Evolutionary conservation across 2,888 invertebrate species (phyloP).

Genomic region (Lepidochrysops patricia): DNA sequence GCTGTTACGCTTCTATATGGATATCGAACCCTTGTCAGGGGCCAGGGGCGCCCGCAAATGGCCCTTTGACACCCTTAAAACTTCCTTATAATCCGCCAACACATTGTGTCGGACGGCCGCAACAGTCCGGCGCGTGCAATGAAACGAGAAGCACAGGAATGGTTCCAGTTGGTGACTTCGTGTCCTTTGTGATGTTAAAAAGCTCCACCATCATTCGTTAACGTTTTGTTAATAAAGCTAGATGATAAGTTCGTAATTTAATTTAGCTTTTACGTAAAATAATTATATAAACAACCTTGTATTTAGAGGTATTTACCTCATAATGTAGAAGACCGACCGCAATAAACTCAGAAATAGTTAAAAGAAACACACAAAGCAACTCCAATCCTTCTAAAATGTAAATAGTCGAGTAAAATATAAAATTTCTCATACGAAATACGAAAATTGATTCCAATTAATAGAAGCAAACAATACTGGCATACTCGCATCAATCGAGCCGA

Average conservation of each 20-base stretch:
- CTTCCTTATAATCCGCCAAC: not conserved
- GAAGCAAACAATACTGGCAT: conserved; percentile 49
- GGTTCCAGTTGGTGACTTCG: not conserved
- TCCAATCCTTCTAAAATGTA: not conserved
- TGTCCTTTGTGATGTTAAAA: not conserved
- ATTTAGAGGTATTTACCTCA: too few relatives aligned
- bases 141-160: not conserved
- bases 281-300: too few relatives aligned
- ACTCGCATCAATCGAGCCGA: conserved; percentile 38
- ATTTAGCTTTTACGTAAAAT: too few relatives aligned
- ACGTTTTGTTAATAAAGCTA: too few relatives aligned
- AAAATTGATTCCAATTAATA: conserved; percentile 59
- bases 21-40: not conserved
- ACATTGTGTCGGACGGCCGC: not conserved
- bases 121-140: not conserved
- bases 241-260: too few relatives aligned
- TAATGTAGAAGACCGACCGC: too few relatives aligned
- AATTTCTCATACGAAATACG: not conserved
- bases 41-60: not conserved
- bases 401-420: not conserved
- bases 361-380: not conserved
- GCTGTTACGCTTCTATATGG: not conserved
- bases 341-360: not conserved
- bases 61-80: conserved; percentile 1
- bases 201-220: not conserved